These are phyloP conservation scores for Antechinus flavipes DNA, from an alignment of 2,113 vertebrate species.

Conservation along the genomic window DNA sequence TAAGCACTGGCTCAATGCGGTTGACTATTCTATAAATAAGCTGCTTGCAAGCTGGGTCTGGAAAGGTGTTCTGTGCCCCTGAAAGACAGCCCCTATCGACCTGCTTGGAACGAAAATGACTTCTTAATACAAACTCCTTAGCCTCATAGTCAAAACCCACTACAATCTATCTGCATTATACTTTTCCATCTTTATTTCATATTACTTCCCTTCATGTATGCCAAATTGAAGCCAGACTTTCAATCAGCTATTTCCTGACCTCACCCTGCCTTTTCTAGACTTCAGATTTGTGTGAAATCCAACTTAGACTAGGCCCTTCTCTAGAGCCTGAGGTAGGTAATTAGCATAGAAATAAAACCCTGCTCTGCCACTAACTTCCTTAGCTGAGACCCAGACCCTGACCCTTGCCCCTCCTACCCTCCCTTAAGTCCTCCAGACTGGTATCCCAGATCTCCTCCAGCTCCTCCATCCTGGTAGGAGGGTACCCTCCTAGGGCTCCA, in stretches of 20 bases:
- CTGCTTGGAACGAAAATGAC: background rate
- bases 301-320: background rate
- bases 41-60: conserved; percentile 56
- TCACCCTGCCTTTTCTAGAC: background rate
- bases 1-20: conserved; percentile 4
- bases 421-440: background rate
- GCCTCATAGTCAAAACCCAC: background rate
- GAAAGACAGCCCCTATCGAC: conserved; percentile 48
- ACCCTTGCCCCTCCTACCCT: too few species aligned
- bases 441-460: background rate
- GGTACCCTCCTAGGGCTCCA: background rate
- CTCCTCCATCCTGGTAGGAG: background rate
- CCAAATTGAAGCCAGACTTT: background rate
- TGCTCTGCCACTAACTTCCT: background rate
- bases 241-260: background rate
- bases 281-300: background rate
- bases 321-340: background rate
- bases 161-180: background rate
- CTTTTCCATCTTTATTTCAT: background rate
- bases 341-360: background rate
- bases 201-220: background rate
- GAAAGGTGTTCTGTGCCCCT: conserved; percentile 4
- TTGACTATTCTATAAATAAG: conserved; percentile 50
- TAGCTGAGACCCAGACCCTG: background rate
- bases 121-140: background rate